phyloP scores from a whole-genome alignment of 2,797 vertebrate genomes.

The Anolis apletophallus region DNA sequence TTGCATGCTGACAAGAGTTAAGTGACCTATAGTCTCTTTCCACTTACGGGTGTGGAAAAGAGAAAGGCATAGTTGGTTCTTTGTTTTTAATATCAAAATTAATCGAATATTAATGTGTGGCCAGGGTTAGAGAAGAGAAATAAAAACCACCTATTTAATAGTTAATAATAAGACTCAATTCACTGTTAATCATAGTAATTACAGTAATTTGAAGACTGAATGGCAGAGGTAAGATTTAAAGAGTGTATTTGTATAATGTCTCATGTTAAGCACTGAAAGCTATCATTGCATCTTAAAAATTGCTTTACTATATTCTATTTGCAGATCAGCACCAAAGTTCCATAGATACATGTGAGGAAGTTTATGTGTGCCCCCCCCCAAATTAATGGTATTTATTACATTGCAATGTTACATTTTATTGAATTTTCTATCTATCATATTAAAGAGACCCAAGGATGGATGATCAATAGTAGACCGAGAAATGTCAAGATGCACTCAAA shows the following conservation, averaged over 20 bases:
- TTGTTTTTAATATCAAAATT: background rate
- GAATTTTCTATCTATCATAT: background rate
- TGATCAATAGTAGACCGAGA: background rate
- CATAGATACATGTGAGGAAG: background rate
- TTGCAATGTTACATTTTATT: background rate
- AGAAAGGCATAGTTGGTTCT: background rate
- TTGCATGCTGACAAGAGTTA: background rate
- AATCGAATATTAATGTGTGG: background rate
- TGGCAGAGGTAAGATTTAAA: constrained; percentile 21
- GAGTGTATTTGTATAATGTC: background rate
- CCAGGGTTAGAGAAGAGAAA: background rate
- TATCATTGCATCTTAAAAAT: background rate
- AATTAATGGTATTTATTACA: background rate
- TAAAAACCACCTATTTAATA: constrained; percentile 1
- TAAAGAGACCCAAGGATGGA: background rate
- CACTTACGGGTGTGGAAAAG: background rate
- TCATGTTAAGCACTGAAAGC: constrained; percentile 5
- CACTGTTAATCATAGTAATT: constrained; percentile 8
- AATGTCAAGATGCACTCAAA: background rate
- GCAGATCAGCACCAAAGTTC: background rate
- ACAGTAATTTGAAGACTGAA: constrained; percentile 16
- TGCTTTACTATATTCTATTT: constrained; percentile 6
- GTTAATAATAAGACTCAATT: background rate
- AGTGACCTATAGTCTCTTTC: background rate
- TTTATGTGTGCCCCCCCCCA: too few species aligned